A percentile compares a stretch with the other conserved stretches of the same genome.
Evolutionary conservation across 2,888 invertebrate genomes (phyloP).

Genomic region (Megamerina dolium): DNA sequence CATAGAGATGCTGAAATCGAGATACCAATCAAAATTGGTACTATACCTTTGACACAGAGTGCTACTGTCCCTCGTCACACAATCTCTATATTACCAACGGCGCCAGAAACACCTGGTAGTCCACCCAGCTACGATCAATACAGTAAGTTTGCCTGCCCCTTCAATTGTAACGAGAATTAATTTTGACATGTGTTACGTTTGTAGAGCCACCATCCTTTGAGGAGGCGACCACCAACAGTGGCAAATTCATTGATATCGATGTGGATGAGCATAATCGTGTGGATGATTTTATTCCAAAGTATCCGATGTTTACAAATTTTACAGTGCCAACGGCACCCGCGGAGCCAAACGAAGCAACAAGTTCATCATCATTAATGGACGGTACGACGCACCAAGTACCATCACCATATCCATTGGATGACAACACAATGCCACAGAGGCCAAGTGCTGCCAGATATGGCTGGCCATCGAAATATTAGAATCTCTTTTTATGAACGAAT

Average conservation of each 20-base stretch:
- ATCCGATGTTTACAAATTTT: slow-evolving; percentile 28
- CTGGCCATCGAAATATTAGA: too few species aligned
- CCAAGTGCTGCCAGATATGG: too few species aligned
- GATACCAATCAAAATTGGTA: slow-evolving; percentile 31
- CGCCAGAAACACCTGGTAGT: slow-evolving; percentile 8
- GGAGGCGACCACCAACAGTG: slow-evolving; percentile 25
- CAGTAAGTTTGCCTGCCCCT: too few species aligned
- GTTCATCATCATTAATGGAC: too few species aligned
- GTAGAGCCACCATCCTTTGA: slow-evolving; percentile 29
- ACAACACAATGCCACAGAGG: too few species aligned
- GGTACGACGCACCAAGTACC: too few species aligned
- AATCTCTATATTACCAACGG: slow-evolving; percentile 26
- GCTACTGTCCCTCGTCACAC: slow-evolving; percentile 20
- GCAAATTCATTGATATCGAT: slow-evolving; percentile 26
- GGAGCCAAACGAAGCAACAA: too few species aligned
- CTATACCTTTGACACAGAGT: slow-evolving; percentile 28
- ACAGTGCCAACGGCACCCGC: slow-evolving; percentile 15
- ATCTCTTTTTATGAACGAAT: too few species aligned
- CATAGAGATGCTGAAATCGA: slow-evolving; percentile 21
- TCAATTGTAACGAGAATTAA: too few species aligned
- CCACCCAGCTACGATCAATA: slow-evolving; percentile 31
- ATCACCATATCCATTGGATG: too few species aligned
- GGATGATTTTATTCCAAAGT: slow-evolving; percentile 28
- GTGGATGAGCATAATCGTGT: slow-evolving; percentile 23
- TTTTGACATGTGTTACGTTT: too few species aligned